Evolutionary conservation across 2,888 invertebrate species (phyloP), one percentile per base, ranked within the genome.

Genomic region (Ischnura elegans): DNA sequence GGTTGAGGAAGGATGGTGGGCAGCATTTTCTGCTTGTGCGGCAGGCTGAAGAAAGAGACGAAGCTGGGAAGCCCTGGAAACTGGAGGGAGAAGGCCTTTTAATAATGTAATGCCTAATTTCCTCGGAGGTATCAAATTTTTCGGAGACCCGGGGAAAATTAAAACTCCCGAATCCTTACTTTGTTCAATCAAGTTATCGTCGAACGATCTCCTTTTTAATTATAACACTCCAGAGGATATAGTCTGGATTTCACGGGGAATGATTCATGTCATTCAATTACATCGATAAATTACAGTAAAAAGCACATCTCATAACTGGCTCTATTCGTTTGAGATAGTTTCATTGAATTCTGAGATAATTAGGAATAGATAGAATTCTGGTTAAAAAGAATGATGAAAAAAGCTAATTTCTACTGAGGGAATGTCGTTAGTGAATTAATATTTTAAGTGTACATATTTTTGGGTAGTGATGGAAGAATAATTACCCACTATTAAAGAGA

Each of bases 91-190:
- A 76, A 76, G 36, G 76, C 6, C 76, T 76, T n/a, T 76, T 76
- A 76, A 76, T 76, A 76, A 76, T 76, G 29, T 76, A 76, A 76
- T 76, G 10, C 76, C 76, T 36, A 36, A 76, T 76, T 76, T 76
- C 10, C 76, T 29, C 29, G 76, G 76, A 36, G 76, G 36, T 76
- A 76, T 76, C 76, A 36, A 76, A 76, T 76, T 76, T 36, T 76
- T 76, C 25, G 25, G 13, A 36, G 76, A 36, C 36, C 76, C 76
- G 10, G 13, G 36, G 36, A 76, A 76, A 36, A 66, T 66, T 76
- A 36, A 61, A 76, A 36, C 10, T 16, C 76, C 76, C 25, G 10
- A 76, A 76, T 76, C 76, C 36, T 76, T 36, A 76, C 76, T 76
- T 76, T 76, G 36, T 76, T 76, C 36, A 76, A 76, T 76, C 76